A percentile compares a stretch with the other conserved stretches of the same genome.
Conservation (phyloP, 1,140 invertebrate genomes). For the Drosophila arizonae region DNA sequence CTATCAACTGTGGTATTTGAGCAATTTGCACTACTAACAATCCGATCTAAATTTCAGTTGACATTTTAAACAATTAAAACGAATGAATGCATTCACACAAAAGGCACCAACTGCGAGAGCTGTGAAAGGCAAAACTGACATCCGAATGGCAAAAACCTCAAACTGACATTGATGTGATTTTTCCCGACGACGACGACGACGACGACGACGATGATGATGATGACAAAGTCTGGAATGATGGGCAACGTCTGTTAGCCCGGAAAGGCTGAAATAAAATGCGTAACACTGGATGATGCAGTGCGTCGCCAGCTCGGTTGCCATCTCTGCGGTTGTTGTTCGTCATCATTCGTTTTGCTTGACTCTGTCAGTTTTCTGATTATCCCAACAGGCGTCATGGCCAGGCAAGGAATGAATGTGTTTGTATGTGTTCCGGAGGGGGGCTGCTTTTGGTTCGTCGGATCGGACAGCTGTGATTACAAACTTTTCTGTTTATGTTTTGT, state of each 20-base stretch:
- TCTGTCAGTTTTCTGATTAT: conserved; percentile 56
- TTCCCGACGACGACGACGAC: conserved; percentile 18
- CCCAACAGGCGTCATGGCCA: conserved; percentile 42
- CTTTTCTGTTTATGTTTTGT: conserved; percentile 75
- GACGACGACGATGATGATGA: conserved; percentile 19
- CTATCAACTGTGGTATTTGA: not conserved
- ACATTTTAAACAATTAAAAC: conserved; percentile 70
- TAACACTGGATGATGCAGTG: conserved; percentile 48
- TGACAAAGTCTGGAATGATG: conserved; percentile 8
- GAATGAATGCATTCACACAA: conserved; percentile 53
- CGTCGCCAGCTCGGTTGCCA: conserved; percentile 25
- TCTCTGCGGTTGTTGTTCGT: conserved; percentile 37
- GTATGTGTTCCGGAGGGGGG: conserved; percentile 21
- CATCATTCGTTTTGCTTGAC: conserved; percentile 47
- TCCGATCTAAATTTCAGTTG: conserved; percentile 46
- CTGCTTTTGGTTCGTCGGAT: conserved; percentile 43
- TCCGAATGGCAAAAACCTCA: conserved; percentile 20
- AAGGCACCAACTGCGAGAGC: conserved; percentile 12
- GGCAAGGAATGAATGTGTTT: not conserved
- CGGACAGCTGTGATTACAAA: conserved; percentile 79
- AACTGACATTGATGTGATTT: conserved; percentile 51
- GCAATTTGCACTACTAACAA: conserved; percentile 43
- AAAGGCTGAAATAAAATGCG: conserved; percentile 70
- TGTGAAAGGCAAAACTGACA: not conserved
- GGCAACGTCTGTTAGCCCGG: conserved; percentile 63